Percentiles rank a stretch among this genome's conserved stretches.
Conservation (phyloP, 2,888 invertebrate species). For the Ganaspis brasiliensis region DNA sequence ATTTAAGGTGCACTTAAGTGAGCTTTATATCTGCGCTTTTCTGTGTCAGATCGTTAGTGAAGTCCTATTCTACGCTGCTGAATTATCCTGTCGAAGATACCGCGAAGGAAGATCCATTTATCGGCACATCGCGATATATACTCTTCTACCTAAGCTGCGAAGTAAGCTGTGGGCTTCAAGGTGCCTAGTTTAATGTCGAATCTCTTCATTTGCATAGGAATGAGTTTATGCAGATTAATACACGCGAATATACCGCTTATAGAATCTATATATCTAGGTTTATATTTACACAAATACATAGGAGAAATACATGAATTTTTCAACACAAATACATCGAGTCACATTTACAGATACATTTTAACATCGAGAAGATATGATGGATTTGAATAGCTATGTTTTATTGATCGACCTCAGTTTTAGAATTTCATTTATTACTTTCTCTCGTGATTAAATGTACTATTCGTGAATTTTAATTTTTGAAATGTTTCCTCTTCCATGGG, state of each 20-base stretch:
- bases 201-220: slow-evolving; percentile 69
- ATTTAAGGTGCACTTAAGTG: neutral
- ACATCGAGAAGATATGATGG: slow-evolving; percentile 3
- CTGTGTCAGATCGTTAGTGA: slow-evolving; percentile 4
- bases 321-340: neutral
- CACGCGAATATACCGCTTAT: slow-evolving; percentile 70
- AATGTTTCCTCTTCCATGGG: neutral
- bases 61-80: neutral
- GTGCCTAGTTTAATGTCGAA: slow-evolving; percentile 60
- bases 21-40: neutral
- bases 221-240: slow-evolving; percentile 80
- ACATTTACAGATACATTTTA: neutral
- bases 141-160: slow-evolving; percentile 60
- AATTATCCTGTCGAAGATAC: slow-evolving; percentile 63
- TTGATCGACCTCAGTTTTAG: neutral
- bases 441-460: slow-evolving; percentile 3
- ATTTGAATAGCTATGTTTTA: slow-evolving; percentile 19
- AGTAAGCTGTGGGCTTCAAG: slow-evolving; percentile 61
- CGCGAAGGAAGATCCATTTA: slow-evolving; percentile 62
- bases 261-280: slow-evolving; percentile 49
- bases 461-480: slow-evolving; percentile 15
- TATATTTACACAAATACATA: neutral
- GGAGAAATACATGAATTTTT: neutral
- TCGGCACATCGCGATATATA: slow-evolving; percentile 62
- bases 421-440: slow-evolving; percentile 20